Evolutionary conservation across 2,797 vertebrate genomes (phyloP), one percentile per base, ranked within the genome.

Genomic region (Epinephelus coioides): DNA sequence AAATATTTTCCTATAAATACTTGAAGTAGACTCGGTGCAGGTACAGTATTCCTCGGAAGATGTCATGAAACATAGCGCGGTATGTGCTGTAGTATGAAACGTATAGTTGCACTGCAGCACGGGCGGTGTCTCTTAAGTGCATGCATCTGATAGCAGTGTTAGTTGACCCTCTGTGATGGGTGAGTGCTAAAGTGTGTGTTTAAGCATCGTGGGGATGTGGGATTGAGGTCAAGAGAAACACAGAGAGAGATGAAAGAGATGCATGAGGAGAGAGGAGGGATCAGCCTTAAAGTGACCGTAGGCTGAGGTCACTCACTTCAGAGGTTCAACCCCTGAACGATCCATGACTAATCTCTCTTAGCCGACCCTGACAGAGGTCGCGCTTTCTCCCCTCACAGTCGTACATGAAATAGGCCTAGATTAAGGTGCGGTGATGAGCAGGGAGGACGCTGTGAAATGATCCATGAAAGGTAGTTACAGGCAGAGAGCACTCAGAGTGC

Each of bases 181-280:
- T 64, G 84, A 81, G 82, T 65, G 62, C 82, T 84, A 60, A 74
- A 73, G 86, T 79, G 63, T 82, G 79, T 78, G 81, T 86, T 79
- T 81, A 82, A 93, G 89, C 81, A 86, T 80, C 14, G 11, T 75
- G 54, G 71, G n/a, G 75, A 83, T 75, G 81, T 79, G 75, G 69
- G 79, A 86, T 83, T 78, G 86, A 87, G 78, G 89, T 88, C 79
- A 77, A 78, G 83, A 79, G 75, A 70, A 47, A 82, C 40, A 68
- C n/a, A 44, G 67, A 78, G 66, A 71, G 63, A 47, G 66, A 69
- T 57, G 54, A 50, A 60, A 50, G 51, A 61, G 80, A 84, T 87
- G 89, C 87, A 86, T 85, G 79, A 77, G 67, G 49, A 68, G 73
- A 55, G 73, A 78, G 65, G 70, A 69, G 73, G 73, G 79, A 84